Base-by-base conservation (phyloP, 2,888 invertebrate species). In the Quadroppia sp. region DNA sequence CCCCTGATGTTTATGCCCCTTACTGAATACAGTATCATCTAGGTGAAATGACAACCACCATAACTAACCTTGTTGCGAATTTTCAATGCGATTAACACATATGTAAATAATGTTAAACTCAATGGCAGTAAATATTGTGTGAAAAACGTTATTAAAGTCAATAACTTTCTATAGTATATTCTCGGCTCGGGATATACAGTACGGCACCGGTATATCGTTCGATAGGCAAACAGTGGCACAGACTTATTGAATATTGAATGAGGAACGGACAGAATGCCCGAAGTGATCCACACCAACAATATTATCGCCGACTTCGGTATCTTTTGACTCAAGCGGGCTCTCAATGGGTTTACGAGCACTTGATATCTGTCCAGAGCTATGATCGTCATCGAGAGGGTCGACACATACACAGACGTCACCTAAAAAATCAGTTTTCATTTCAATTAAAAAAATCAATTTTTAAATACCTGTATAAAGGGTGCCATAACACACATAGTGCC, bases 351-450 rank as follows among this genome's bases (percentile, higher is more conserved):
- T 6, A 67, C 23, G 4, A 73, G 15, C n/a, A 45, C 73, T n/a
- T 67, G 73, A 20, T 73, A 73, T 13, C 73, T 64, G 45, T 73
- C 73, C 9, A 73, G 9, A 11, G 73, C 73, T 9, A 73, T 73
- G 20, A 67, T 23, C 6, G 45, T 42, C 73, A 73, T 73, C 17
- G 67, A 25, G 7, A 73, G 2, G n/a, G 53, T 45, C 13, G 73
- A 73, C n/a, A 73, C 73, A n/a, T 73, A 73, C 3, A 72, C 67
- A 32, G 72, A 69, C 4, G 50, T 50, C 4, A 50, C 11, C 50
- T 50, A 50, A n/a, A n/a, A n/a, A n/a, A n/a, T n/a, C n/a, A n/a
- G n/a, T n/a, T n/a, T n/a, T n/a, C n/a, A n/a, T n/a, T n/a, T n/a
- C n/a, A n/a, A n/a, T n/a, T n/a, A n/a, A n/a, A n/a, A n/a, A n/a